A percentile compares a stretch with the other conserved stretches of the same genome.
Conservation (phyloP, 2,113 vertebrate species). For the Brienomyrus longianalis region DNA sequence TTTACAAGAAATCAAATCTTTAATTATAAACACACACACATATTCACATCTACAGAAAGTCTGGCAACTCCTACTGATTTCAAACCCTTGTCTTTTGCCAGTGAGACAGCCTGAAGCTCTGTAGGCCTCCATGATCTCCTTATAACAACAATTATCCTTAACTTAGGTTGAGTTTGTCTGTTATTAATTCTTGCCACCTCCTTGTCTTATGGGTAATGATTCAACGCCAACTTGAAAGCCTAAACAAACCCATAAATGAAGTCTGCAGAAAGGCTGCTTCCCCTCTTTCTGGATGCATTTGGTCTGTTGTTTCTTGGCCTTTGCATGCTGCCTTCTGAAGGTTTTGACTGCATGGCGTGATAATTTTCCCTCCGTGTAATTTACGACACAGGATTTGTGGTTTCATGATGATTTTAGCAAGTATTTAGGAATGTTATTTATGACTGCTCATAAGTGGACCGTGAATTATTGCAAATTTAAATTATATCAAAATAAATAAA, state of each 20-base stretch:
- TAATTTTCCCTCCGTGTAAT: background rate
- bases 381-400: background rate
- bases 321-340: background rate
- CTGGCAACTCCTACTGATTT: background rate
- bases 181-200: background rate
- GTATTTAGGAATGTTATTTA: slow-evolving; percentile 12
- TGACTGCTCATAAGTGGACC: background rate
- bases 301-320: background rate
- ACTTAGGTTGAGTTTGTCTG: background rate
- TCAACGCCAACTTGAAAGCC: background rate
- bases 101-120: background rate
- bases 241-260: slow-evolving; percentile 8
- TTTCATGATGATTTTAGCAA: background rate
- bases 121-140: background rate
- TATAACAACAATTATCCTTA: background rate
- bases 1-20: background rate
- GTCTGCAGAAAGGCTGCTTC: background rate
- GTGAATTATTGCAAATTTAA: background rate
- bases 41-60: background rate
- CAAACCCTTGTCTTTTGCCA: background rate
- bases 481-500: slow-evolving; percentile 5
- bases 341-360: background rate
- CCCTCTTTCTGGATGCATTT: background rate
- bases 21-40: background rate
- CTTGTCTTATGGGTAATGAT: background rate